A percentile compares a stretch with the other conserved stretches of the same genome.
phyloP scores from a whole-genome alignment of 2,888 invertebrate species.

The Rhaphigaster nebulosa region DNA sequence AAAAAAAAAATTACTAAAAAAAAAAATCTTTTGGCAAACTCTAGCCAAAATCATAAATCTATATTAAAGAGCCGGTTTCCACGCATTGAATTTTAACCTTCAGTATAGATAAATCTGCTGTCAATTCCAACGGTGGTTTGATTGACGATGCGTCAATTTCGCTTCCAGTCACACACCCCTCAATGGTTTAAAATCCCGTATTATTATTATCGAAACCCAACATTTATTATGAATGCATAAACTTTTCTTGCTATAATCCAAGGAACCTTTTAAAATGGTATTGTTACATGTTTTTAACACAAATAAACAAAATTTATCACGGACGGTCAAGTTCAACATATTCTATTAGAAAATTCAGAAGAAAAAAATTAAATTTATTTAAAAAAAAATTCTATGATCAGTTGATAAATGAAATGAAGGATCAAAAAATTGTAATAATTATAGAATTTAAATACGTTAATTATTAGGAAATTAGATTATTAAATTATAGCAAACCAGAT shows the following conservation, averaged over 20 bases:
- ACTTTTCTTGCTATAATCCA: background rate
- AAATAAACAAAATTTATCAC: no score
- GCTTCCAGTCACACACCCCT: constrained; percentile 11
- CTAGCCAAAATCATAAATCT: background rate
- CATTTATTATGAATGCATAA: background rate
- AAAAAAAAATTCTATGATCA: no score
- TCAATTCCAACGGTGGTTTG: constrained; percentile 14
- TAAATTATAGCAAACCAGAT: no score
- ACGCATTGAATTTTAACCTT: background rate
- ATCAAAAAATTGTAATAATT: no score
- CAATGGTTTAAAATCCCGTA: background rate
- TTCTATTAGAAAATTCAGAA: no score
- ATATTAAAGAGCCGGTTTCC: background rate
- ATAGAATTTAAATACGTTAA: no score
- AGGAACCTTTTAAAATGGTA: background rate
- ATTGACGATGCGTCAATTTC: constrained; percentile 28
- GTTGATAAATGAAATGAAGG: no score
- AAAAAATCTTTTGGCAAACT: background rate
- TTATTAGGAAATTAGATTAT: no score
- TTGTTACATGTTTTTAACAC: background rate
- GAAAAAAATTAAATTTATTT: no score
- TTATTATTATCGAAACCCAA: background rate
- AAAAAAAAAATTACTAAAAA: no score
- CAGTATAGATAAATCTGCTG: constrained; percentile 10
- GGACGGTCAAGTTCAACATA: no score